Evolutionary conservation across 2,113 vertebrate species (phyloP).

Genomic region (Zapornia atra): DNA sequence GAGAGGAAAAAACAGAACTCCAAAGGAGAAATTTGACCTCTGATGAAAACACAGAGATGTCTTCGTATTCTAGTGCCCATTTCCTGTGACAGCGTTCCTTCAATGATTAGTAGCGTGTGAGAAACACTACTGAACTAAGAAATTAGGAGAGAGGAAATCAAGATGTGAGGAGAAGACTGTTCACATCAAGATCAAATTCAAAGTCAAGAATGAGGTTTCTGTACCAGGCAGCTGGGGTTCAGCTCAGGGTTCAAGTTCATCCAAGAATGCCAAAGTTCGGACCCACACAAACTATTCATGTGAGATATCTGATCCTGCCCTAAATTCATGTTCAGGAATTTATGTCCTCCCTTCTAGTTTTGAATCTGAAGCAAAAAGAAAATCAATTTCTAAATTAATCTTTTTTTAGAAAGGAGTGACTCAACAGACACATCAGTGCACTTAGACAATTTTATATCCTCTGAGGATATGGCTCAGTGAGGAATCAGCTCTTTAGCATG

Average conservation of each 20-base stretch:
- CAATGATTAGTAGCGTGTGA: not conserved
- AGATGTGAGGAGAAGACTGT: not conserved
- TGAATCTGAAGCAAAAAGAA: not conserved
- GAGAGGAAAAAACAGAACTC: not conserved
- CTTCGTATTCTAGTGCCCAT: not conserved
- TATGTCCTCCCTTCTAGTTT: not conserved
- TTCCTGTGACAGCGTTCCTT: not conserved
- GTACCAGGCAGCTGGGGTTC: not conserved
- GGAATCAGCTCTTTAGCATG: not conserved
- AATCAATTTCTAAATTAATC: not conserved
- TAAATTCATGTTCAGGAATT: not conserved
- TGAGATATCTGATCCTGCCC: not conserved
- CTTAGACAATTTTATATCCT: not conserved
- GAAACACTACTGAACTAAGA: not conserved
- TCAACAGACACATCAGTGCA: not conserved
- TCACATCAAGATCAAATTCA: not conserved
- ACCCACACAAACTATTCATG: not conserved
- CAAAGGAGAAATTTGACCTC: not conserved
- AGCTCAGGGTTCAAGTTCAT: not conserved
- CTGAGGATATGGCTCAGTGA: not conserved
- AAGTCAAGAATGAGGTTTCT: not conserved
- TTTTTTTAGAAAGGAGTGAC: not conserved
- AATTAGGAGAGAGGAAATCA: fast-evolving
- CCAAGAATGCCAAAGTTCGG: not conserved
- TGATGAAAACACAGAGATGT: not conserved